Evolutionary conservation across 1,140 invertebrate species (phyloP), one percentile per base, ranked within the genome.

Genomic region (Epicauta chinensis): DNA sequence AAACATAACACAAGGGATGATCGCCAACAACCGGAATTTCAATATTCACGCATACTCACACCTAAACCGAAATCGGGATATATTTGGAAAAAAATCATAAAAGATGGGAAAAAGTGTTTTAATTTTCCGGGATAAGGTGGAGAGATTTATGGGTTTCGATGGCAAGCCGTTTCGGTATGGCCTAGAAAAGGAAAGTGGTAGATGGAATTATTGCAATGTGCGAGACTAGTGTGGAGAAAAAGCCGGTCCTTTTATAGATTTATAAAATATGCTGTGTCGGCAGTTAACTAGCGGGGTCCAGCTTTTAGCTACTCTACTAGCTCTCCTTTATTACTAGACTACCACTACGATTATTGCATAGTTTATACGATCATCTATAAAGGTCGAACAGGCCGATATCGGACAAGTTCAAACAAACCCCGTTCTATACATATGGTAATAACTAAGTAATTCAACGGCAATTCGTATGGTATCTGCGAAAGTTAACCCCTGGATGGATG

Each of bases 201-300:
- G 42, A 32, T 34, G 29, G 44, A 46, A 37, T 47, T 47, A 47
- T 47, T 47, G 30, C 34, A 17, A 13, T 37, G 45, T 47, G 23
- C 4, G 23, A 7, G 45, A 34, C 30, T 37, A 37, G 30, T 14
- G 38, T 16, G 30, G 45, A 47, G 37, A 47, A 47, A 47, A 37
- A 37, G 34, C 17, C 45, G 34, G 45, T 37, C 45, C 23, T 39
- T 47, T 49, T 49, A 49, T 49, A 29, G 46, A 49, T 49, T 49
- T 49, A 17, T 49, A 49, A 49, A 49, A 49, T 49, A 49, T 49
- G 46, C 46, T 49, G 46, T 32, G 46, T 49, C 35, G 36, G 46
- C 46, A 49, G 46, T 49, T 40, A 13, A 14, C 11, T 34, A 37
- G 36, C 46, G 17, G 46, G 46, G 46, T 38, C 36, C 45, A 16